Conservation (phyloP, 2,888 invertebrate species). For the Drosophila maculinotata region DNA sequence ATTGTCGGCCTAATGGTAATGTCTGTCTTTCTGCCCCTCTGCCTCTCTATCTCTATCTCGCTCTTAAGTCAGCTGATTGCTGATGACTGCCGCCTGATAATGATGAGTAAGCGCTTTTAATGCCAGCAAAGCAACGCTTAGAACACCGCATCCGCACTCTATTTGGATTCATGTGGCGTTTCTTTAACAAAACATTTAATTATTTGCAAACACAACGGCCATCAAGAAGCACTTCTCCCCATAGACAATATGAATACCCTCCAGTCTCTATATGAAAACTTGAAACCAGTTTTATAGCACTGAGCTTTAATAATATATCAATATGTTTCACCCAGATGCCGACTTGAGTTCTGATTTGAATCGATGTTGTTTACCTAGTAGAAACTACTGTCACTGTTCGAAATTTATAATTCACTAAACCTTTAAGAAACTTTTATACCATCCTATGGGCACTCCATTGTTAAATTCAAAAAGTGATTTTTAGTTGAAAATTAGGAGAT, state of each 20-base stretch:
- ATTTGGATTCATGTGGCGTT: constrained; percentile 49
- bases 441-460: neutral
- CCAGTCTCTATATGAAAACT: neutral
- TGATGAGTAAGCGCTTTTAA: constrained; percentile 72
- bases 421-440: neutral
- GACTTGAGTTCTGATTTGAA: too few species aligned
- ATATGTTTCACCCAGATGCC: too few species aligned
- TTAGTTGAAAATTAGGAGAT: neutral
- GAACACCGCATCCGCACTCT: constrained; percentile 31
- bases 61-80: constrained; percentile 66
- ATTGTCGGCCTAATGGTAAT: constrained; percentile 70
- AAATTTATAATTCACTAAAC: neutral
- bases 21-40: constrained; percentile 21
- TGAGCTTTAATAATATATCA: too few species aligned
- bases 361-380: too few species aligned
- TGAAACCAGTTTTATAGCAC: too few species aligned
- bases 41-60: constrained; percentile 12
- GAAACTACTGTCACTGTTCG: constrained; percentile 22
- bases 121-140: constrained; percentile 48
- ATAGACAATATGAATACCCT: neutral
- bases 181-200: constrained; percentile 33
- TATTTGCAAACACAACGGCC: constrained; percentile 33
- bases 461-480: constrained; percentile 15
- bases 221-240: constrained; percentile 5
- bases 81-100: constrained; percentile 63